These are phyloP conservation scores for Timema podura DNA, from an alignment of 2,888 invertebrate genomes.

Conservation along the genomic window DNA sequence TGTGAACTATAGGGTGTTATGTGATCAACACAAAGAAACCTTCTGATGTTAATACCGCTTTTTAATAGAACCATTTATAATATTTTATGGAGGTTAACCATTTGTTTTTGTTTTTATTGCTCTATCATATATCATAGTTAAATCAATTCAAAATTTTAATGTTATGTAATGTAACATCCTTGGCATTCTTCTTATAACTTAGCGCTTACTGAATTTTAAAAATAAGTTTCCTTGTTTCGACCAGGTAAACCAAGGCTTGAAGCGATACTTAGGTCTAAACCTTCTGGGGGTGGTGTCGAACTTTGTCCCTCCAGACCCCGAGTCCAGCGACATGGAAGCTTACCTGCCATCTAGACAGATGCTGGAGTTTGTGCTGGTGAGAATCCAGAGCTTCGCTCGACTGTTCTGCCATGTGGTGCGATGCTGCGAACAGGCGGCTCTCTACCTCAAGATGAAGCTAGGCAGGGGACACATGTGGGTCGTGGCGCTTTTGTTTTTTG, in stretches of 20 bases:
- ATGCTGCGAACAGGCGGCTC: slow-evolving; percentile 49
- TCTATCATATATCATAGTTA: too few species aligned
- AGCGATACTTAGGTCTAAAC: slow-evolving; percentile 15
- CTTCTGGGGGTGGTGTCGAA: neutral
- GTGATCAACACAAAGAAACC: too few species aligned
- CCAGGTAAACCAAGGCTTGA: slow-evolving; percentile 18
- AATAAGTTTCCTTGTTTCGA: neutral
- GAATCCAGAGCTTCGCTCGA: slow-evolving; percentile 54
- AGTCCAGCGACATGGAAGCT: slow-evolving; percentile 36
- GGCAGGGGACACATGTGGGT: slow-evolving; percentile 18
- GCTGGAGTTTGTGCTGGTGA: slow-evolving; percentile 53
- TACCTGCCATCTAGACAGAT: slow-evolving; percentile 57
- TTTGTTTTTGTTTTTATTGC: too few species aligned
- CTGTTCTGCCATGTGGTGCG: slow-evolving; percentile 51
- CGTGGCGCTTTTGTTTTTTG: slow-evolving; percentile 18
- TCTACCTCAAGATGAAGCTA: slow-evolving; percentile 52
- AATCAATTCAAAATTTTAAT: too few species aligned
- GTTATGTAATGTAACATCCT: too few species aligned
- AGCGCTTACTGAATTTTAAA: neutral
- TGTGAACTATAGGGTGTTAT: too few species aligned
- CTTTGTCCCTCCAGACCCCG: neutral
- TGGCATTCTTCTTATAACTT: too few species aligned
- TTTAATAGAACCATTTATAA: too few species aligned
- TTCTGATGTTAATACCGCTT: too few species aligned
- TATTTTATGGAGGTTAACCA: too few species aligned